Evolutionary conservation across 2,888 invertebrate genomes (phyloP), one percentile per base, ranked within the genome.

Genomic region (Pandemis corylana): DNA sequence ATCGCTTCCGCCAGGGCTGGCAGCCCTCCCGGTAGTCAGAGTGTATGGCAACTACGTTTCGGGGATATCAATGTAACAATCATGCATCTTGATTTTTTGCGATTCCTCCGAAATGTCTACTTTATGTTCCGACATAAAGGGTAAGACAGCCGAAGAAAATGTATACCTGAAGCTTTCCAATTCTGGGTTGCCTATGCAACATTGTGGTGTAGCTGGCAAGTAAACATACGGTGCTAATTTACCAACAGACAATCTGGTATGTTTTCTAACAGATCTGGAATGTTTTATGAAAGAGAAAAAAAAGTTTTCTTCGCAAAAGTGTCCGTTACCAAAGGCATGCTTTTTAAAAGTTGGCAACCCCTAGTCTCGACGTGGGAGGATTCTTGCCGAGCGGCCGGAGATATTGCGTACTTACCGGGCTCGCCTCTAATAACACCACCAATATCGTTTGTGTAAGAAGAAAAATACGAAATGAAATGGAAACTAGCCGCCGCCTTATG

Each of bases 381-480:
- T 72, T 88, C 87, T 84, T 83, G 83, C 87, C 87, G 85, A 84
- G 87, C 83, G 84, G 82, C 84, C 87, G 87, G 86, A 89, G 92
- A 93, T 94, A 94, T 94, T 94, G 93, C 93, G 90, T 90, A 91
- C 92, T 93, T 91, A 91, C 92, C 89, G 87, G 89, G 89, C 90
- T 90, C 87, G 88, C 88, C 87, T 91, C 91, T 94, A 93, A 94
- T 94, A 94, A 93, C 89, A 91, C 87, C 87, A 84, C 88, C 89
- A 89, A 91, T 92, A 91, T 88, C 89, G 88, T 90, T 90, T 90
- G 87, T 91, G 87, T 87, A 88, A 89, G 84, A 83, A 87, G 89
- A 91, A 91, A 91, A 92, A 91, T 90, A 91, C 88, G 85, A 90
- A 90, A 90, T 90, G 89, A 90, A 92, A 93, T 90, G 86, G 87